Evolutionary conservation across 2,888 invertebrate genomes (phyloP), one percentile per base, ranked within the genome.

Genomic region (Abscondita cerata): DNA sequence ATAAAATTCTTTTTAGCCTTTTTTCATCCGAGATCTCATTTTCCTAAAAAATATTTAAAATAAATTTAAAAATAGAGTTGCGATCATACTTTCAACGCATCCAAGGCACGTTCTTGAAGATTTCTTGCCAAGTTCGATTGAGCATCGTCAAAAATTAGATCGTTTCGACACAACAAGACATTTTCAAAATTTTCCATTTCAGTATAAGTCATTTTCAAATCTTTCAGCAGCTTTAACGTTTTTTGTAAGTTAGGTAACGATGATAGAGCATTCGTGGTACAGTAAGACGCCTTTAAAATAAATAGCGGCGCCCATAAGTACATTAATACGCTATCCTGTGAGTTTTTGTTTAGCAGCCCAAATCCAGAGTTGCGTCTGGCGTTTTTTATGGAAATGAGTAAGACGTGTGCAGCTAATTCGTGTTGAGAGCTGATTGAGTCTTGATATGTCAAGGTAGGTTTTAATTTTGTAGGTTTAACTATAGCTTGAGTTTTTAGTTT

Each of bases 301-400:
- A 88, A 87, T 40, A 86, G 78, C 44, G 85, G 83, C 1, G 83
- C 81, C 88, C 88, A 88, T 9, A 85, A 81, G 52, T 82, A 79
- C 44, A 82, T 78, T n/a, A 88, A 75, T 57, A 88, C 83, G 1
- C 74, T 71, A 68, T 87, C 85, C 70, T 87, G 87, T 20, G 87
- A 84, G 0, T 71, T 65, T 11, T 78, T 71, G 12, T 78, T 79
- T 36, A 87, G 70, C 4, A 79, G 59, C 0, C 83, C 81, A 68
- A 88, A 87, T 40, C 82, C 81, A 19, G 81, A 80, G 67, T 85
- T 86, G n/a, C 76, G 76, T 64, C 86, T 81, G 0, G 85, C 85
- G 64, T 84, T 84, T 44, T 83, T 83, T 50, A 88, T 80, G 1
- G 85, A 81, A 0, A 85, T 78, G 9, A 88, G 76, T 46, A 88